Base-by-base conservation (phyloP, 1,140 invertebrate genomes). In the Ephestia elutella region DNA sequence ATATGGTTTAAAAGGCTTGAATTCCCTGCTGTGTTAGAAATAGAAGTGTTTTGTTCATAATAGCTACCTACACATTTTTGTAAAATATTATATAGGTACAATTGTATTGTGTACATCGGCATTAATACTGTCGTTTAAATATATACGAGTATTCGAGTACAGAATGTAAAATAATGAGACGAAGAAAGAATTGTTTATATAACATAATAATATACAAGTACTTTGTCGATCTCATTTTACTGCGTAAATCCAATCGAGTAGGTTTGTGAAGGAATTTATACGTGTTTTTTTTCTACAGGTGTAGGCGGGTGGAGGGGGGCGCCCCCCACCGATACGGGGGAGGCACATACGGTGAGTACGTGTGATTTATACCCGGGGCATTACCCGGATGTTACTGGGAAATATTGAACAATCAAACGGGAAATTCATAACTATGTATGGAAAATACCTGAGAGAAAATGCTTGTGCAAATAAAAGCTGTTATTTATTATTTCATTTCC, bases 241-340 rank as follows among this genome's bases (percentile, higher is more conserved):
- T 44, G 19, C n/a, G 25, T 35, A 32, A 55, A 44, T 38, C 68
- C 0, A 53, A 25, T 21, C 49, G 19, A 53, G 5, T 13, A 53
- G 50, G 13, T 25, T 25, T 53, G 19, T 10, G 17, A 25, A 0
- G 38, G 28, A 18, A 25, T 25, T 53, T 53, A 53, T 25, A 44
- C 38, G 13, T 25, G 50, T 53, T 53, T 53, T 53, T 53, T 53
- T 53, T 25, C 15, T 25, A 25, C 50, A 53, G 50, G 21, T 53
- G 50, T 53, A 20, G 50, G 19, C 10, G 50, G 21, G 19, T 25
- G 50, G 50, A 9, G 3, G 50, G 50, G 2, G 20, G 20, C 11
- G 4, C 5, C 0, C 10, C 4, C 13, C 17, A 53, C n/a, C 19
- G 13, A 7, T 13, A 10, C 19, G 49, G 17, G 50, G 50, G 50